Percentiles rank a stretch among this genome's conserved stretches.
phyloP scores from a whole-genome alignment of 2,113 vertebrate genomes.

The Pelobates fuscus region DNA sequence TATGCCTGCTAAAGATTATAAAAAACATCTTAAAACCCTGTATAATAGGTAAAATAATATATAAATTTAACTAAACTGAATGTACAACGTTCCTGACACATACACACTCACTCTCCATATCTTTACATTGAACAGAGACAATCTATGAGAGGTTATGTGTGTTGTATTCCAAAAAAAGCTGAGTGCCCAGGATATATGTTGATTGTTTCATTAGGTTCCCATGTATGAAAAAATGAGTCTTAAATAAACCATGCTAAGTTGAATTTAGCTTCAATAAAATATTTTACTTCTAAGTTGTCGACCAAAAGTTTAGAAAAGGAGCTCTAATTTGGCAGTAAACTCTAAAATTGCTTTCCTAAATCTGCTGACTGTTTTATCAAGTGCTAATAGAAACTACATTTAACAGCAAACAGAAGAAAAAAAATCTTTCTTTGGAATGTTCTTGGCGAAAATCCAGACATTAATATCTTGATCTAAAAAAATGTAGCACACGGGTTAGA shows the following conservation, averaged over 20 bases:
- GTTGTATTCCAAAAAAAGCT: no score
- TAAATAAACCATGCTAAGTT: not conserved
- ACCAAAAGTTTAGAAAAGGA: not conserved
- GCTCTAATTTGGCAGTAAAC: not conserved
- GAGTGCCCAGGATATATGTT: no score
- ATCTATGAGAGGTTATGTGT: no score
- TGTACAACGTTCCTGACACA: no score
- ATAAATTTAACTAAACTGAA: no score
- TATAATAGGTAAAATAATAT: no score
- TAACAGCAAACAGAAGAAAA: constrained; percentile 12
- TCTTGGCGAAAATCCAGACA: constrained; percentile 27
- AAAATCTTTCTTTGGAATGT: constrained; percentile 31
- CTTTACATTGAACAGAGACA: no score
- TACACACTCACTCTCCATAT: no score
- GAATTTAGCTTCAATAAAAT: not conserved
- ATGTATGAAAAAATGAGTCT: no score
- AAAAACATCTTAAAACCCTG: no score
- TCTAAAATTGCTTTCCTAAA: constrained; percentile 8
- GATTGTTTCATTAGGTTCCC: no score
- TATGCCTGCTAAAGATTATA: no score
- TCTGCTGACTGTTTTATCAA: constrained; percentile 29
- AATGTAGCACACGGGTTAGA: not conserved
- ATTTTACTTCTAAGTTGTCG: not conserved
- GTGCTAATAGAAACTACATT: constrained; percentile 15
- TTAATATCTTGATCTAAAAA: constrained; percentile 2